Evolutionary conservation across 2,888 invertebrate genomes (phyloP), one percentile per base, ranked within the genome.

Genomic region (Lasius fuliginosus): DNA sequence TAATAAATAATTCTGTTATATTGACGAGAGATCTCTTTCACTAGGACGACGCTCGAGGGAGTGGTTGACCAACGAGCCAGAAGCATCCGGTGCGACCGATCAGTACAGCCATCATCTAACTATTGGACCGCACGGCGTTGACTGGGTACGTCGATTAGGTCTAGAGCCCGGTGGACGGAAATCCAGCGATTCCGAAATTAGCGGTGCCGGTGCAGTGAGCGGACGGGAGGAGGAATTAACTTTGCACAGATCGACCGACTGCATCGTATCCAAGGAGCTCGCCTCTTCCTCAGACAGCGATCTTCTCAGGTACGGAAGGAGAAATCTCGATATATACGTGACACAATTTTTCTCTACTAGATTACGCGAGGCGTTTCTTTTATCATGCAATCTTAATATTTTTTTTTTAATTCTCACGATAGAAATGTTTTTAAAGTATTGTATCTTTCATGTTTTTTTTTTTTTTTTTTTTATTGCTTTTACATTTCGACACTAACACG

Each of bases 241-340:
- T 49, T 95, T 97, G 73, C 97, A 97, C 94, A 96, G 97, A 89
- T 98, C 98, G 82, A 97, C 97, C 87, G 98, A 98, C 94, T 98
- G 98, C 95, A 97, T 98, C 91, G 97, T 97, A 23, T 96, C 96
- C n/a, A 96, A 96, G 92, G 96, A 96, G 91, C 95, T 96, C 83
- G 95, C 96, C 0, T 96, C 96, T 0, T 96, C 96, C 84, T 96
- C 96, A 11, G 96, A 96, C 88, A 96, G 96, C 27, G 96, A 96
- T 92, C 95, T 96, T 67, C 94, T 96, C 67, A 95, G 96, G 93
- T 94, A 90, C 18, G 53, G 12, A 77, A 67, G 49, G 8, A 18
- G 8, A 18, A 67, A 67, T 49, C 3, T 46, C 18, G 8, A 49
- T 18, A 46, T 64, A 75, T 12, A n/a, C 11, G 9, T 3, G 3